A percentile compares a stretch with the other conserved stretches of the same genome.
phyloP scores from a whole-genome alignment of 2,888 invertebrate species.

The Thyatira batis region DNA sequence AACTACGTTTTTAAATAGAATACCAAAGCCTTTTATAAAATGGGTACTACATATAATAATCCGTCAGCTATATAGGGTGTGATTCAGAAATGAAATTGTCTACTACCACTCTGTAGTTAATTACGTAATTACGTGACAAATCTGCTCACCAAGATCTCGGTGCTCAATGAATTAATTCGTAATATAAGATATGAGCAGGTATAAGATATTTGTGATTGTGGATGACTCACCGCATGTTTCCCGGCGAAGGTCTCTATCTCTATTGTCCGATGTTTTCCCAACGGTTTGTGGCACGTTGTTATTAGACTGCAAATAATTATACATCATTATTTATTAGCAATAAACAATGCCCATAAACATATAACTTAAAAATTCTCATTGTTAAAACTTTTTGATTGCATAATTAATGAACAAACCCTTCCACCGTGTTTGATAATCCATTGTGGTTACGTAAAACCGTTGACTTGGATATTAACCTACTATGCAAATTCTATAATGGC shows the following conservation, averaged over 20 bases:
- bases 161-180: no score
- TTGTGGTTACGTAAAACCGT: background rate
- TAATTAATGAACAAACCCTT: background rate
- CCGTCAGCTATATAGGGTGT: no score
- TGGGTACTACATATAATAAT: no score
- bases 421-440: background rate
- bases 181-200: background rate
- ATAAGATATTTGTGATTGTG: background rate
- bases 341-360: background rate
- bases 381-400: background rate
- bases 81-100: no score
- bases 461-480: background rate
- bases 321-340: conserved; percentile 7
- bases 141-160: no score
- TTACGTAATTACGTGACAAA: no score
- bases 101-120: no score
- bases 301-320: conserved; percentile 52
- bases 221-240: conserved; percentile 58
- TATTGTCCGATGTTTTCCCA: conserved; percentile 48
- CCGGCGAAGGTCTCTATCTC: conserved; percentile 62
- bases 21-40: no score
- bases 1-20: no score
- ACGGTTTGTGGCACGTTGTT: conserved; percentile 43
- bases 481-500: background rate
- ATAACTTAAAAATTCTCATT: background rate